Evolutionary conservation across 2,113 vertebrate genomes (phyloP), one percentile per base, ranked within the genome.

Genomic region (Aegotheles bennettii): DNA sequence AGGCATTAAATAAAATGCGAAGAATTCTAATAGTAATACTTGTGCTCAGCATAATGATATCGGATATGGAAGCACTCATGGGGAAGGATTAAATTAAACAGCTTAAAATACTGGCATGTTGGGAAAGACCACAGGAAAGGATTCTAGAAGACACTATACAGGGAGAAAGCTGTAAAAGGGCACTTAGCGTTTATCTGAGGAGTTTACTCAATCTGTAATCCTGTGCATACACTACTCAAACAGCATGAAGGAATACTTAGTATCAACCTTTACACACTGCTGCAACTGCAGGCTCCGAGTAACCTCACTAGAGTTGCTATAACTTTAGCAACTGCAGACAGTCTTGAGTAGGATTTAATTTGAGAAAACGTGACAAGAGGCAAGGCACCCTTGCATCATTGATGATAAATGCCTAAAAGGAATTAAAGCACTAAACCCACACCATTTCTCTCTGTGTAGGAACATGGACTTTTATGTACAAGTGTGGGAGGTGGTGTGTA

Each of bases 331-430:
- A 43, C 17, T 36, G 53, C 69, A 74, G 88, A 50, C 45, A 63
- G 26, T 29, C 50, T 64, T 56, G 59, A 92, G 31, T 38, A 80
- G 82, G 57, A 82, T 83, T 93, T 75, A 73, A 35, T 91, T 57
- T 54, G 42, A 57, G 74, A 68, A 91, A 78, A 91, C 2, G 4
- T 50, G 69, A 67, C 50, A 73, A 64, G 54, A 73, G 48, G 57
- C 40, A 90, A 81, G 28, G 29, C 38, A 64, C 43, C 31, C 65
- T 68, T 75, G 33, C 64, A 75, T 43, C 29, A 43, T 6, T 16
- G 38, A 35, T 56, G 64, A 51, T 26, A 67, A 65, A 64, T 24
- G n/a, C 61, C 61, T 80, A 19, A 91, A 92, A 87, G 63, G 35
- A 78, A 93, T 13, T 4, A 48, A 31, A 73, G 53, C 48, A 23